Conservation (phyloP, 2,888 invertebrate genomes). For the Callyntrura guangdongensis region DNA sequence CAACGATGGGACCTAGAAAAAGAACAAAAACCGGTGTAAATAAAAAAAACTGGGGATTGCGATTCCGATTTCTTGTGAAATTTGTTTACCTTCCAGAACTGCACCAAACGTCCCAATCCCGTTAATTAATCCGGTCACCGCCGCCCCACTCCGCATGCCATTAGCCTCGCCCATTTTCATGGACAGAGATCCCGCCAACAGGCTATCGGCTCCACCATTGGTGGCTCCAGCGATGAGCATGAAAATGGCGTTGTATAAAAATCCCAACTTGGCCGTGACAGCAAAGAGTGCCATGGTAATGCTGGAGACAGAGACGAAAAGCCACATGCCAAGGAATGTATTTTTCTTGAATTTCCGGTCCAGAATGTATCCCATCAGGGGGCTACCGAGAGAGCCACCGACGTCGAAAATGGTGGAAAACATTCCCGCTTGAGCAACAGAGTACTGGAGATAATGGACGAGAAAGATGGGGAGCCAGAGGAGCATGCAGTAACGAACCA, state of each 20-base stretch:
- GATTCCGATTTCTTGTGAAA: no score
- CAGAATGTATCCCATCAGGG: slow-evolving; percentile 86
- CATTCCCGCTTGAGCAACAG: slow-evolving; percentile 86
- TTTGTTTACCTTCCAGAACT: slow-evolving; percentile 86
- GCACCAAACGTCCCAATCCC: slow-evolving; percentile 87
- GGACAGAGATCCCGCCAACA: slow-evolving; percentile 86
- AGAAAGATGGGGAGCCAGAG: slow-evolving; percentile 87
- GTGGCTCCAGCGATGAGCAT: slow-evolving; percentile 86
- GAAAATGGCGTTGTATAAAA: slow-evolving; percentile 86
- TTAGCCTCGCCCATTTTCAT: slow-evolving; percentile 87
- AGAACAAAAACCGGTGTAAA: no score
- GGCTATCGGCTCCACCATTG: slow-evolving; percentile 87
- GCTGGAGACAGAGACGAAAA: slow-evolving; percentile 86
- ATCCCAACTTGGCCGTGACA: slow-evolving; percentile 86
- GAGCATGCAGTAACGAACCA: slow-evolving; percentile 87
- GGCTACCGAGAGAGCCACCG: slow-evolving; percentile 87
- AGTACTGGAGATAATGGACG: slow-evolving; percentile 86
- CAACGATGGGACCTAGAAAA: slow-evolving; percentile 86
- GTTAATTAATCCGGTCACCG: slow-evolving; percentile 86
- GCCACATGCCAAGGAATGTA: slow-evolving; percentile 85
- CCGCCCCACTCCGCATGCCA: slow-evolving; percentile 86
- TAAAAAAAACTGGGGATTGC: no score
- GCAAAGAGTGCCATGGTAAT: slow-evolving; percentile 86
- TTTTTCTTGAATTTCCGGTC: slow-evolving; percentile 86
- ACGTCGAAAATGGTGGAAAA: slow-evolving; percentile 87